phyloP scores from a whole-genome alignment of 2,113 vertebrate species.

The Sus scrofa region DNA sequence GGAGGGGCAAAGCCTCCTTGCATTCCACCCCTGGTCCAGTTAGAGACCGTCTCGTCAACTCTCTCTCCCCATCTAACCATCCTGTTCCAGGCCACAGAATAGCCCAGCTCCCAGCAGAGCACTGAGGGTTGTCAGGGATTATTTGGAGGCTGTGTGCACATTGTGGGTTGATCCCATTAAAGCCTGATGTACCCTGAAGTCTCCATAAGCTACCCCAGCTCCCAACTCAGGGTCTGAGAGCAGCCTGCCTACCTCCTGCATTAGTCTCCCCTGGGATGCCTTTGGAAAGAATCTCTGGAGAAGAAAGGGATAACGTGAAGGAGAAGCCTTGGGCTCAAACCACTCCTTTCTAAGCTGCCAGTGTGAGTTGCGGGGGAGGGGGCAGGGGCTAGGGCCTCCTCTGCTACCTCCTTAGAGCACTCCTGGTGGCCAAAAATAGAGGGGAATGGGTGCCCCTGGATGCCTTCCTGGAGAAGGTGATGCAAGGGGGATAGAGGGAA shows the following conservation, averaged over 20 bases:
- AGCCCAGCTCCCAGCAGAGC: neutral
- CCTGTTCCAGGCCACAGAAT: neutral
- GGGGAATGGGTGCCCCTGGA: neutral
- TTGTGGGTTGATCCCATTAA: neutral
- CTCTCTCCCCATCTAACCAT: accelerated
- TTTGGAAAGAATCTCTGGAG: accelerated
- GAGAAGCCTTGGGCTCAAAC: accelerated
- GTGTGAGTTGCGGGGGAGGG: neutral
- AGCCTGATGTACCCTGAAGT: accelerated
- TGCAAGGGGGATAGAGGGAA: accelerated
- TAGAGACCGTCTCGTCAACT: too few relatives aligned
- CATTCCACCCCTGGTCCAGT: neutral
- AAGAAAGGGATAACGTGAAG: neutral
- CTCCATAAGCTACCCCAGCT: neutral
- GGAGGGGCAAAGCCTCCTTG: neutral
- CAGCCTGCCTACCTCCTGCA: accelerated
- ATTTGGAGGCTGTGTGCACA: too few relatives aligned
- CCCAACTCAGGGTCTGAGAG: neutral
- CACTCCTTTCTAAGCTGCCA: too few relatives aligned
- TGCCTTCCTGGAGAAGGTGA: neutral
- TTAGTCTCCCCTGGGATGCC: neutral
- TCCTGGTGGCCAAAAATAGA: accelerated
- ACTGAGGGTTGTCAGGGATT: neutral
- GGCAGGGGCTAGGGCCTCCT: neutral
- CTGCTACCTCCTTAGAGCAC: neutral